Evolutionary conservation across 1,140 invertebrate genomes (phyloP).

Genomic region (Drosophila azteca): DNA sequence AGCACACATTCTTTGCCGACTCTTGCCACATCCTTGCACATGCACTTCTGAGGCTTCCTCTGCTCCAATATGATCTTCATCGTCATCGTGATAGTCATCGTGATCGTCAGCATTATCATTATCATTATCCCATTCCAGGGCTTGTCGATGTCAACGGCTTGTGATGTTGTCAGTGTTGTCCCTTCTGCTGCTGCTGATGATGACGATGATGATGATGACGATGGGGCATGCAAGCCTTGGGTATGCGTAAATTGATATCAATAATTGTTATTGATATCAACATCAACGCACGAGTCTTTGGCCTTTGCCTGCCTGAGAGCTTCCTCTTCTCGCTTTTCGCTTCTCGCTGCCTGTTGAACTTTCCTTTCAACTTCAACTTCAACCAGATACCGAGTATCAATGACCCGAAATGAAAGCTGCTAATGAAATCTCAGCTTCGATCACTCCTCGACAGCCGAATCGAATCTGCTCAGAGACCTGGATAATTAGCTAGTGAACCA

Average conservation of each 20-base stretch:
- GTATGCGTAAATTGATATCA: slow-evolving; percentile 68
- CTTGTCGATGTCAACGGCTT: slow-evolving; percentile 11
- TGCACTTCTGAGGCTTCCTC: slow-evolving; percentile 50
- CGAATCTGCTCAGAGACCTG: slow-evolving; percentile 13
- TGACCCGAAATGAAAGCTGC: slow-evolving; percentile 60
- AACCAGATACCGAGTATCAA: slow-evolving; percentile 31
- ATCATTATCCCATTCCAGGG: slow-evolving; percentile 24
- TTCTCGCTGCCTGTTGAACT: slow-evolving; percentile 15
- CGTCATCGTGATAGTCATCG: slow-evolving; percentile 18
- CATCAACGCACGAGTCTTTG: slow-evolving; percentile 62
- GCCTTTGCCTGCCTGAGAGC: not conserved
- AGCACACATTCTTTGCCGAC: slow-evolving; percentile 43
- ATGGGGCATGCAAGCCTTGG: slow-evolving; percentile 9
- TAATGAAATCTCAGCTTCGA: slow-evolving; percentile 54
- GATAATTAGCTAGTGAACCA: slow-evolving; percentile 18
- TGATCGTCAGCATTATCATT: slow-evolving; percentile 8
- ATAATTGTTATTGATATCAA: slow-evolving; percentile 75
- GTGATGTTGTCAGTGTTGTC: too few species aligned
- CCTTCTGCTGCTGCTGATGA: slow-evolving; percentile 7
- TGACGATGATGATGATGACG: slow-evolving; percentile 26
- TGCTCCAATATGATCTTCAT: not conserved
- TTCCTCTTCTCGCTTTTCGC: too few species aligned
- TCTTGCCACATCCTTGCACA: slow-evolving; percentile 47
- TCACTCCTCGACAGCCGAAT: slow-evolving; percentile 12
- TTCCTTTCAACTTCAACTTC: slow-evolving; percentile 7